These are phyloP conservation scores for Operophtera brumata DNA, from an alignment of 2,888 invertebrate genomes.

Conservation along the genomic window DNA sequence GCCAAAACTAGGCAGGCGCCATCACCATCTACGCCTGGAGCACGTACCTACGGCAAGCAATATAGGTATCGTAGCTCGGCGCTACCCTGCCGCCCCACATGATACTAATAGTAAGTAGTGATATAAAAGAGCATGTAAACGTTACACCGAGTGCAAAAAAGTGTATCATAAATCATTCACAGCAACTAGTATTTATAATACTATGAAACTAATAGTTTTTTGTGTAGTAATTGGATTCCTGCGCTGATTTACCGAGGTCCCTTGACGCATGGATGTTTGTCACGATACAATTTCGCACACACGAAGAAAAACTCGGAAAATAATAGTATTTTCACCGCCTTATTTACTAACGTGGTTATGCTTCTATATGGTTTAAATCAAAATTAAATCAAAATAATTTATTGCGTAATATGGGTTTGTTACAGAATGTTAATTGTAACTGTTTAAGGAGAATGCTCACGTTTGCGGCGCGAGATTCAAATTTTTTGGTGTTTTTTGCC, in stretches of 20 bases:
- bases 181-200: slow-evolving; percentile 16
- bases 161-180: neutral
- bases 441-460: no score
- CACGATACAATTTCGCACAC: slow-evolving; percentile 74
- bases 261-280: slow-evolving; percentile 77
- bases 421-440: no score
- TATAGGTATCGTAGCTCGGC: no score
- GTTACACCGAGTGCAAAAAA: no score
- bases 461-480: no score
- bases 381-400: no score
- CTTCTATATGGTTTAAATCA: neutral
- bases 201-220: slow-evolving; percentile 62
- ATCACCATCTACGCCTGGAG: no score
- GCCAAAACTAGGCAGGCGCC: no score
- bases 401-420: no score
- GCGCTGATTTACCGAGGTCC: slow-evolving; percentile 64
- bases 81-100: no score
- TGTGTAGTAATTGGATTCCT: slow-evolving; percentile 75
- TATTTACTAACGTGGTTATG: neutral
- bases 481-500: no score
- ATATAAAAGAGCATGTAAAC: neutral
- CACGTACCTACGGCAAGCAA: no score
- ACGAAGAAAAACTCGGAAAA: slow-evolving; percentile 20
- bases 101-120: neutral
- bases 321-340: slow-evolving; percentile 46